These are phyloP conservation scores for Ylistrum balloti DNA, from an alignment of 1,140 invertebrate species.

Conservation along the genomic window DNA sequence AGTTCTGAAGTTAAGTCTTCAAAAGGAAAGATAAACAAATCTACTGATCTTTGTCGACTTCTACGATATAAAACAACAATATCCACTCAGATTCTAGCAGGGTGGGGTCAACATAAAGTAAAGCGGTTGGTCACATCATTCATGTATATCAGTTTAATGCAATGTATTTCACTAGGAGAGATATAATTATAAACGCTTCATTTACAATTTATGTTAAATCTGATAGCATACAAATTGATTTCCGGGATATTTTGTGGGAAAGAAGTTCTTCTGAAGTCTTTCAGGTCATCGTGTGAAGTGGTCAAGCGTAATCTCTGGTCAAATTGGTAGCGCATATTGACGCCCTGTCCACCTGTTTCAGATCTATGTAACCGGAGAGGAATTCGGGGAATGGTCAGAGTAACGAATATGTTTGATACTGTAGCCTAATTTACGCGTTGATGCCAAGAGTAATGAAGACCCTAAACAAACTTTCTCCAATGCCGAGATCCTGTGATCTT, in stretches of 20 bases:
- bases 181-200: constrained; percentile 4
- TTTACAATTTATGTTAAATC: constrained; percentile 10
- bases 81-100: too few species aligned
- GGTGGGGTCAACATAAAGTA: background rate
- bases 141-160: background rate
- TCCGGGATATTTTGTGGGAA: background rate
- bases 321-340: background rate
- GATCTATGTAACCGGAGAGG: constrained; percentile 12
- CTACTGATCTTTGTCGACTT: too few species aligned
- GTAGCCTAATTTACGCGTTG: background rate
- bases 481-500: constrained; percentile 24
- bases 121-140: background rate
- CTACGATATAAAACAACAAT: too few species aligned
- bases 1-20: too few species aligned
- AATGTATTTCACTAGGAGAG: background rate
- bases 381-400: constrained; percentile 32
- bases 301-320: constrained; percentile 18
- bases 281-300: constrained; percentile 2
- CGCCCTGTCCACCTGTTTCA: background rate
- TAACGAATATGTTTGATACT: constrained; percentile 28
- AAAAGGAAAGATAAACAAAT: too few species aligned
- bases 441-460: constrained; percentile 38
- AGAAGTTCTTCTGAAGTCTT: background rate
- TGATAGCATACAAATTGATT: constrained; percentile 33
- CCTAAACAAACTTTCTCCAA: constrained; percentile 25